Evolutionary conservation across 37 sponge, comb jelly and placozoan genomes (phyloP).

Genomic region (Eunapius fragilis): DNA sequence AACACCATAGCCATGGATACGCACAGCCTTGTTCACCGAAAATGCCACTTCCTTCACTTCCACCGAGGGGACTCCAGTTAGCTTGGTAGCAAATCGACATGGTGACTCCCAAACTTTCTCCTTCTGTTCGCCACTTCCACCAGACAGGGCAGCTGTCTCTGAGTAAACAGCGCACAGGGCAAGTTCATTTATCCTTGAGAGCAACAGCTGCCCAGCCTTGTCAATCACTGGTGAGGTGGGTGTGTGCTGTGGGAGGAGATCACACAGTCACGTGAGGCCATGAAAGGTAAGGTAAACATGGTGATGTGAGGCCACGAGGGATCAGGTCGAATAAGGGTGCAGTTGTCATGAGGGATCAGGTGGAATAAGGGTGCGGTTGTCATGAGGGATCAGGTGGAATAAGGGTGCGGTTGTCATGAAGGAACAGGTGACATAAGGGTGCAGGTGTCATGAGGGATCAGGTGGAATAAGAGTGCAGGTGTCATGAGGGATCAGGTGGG

Average conservation of each 20-base stretch:
- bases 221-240: conserved; percentile 51
- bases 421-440: neutral
- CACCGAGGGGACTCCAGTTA: conserved; percentile 36
- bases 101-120: conserved; percentile 35
- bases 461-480: neutral
- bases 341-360: neutral
- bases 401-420: neutral
- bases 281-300: neutral
- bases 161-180: conserved; percentile 74
- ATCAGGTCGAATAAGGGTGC: neutral
- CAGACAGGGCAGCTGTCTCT: conserved; percentile 46
- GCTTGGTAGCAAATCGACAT: conserved; percentile 43
- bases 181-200: conserved; percentile 76
- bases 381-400: neutral
- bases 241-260: neutral
- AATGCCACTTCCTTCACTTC: conserved; percentile 50
- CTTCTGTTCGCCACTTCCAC: conserved; percentile 39
- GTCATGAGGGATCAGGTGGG: neutral
- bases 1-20: conserved; percentile 51
- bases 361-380: neutral
- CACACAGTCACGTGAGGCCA: neutral
- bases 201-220: conserved; percentile 62
- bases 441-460: too few species aligned
- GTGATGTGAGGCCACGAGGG: too few species aligned
- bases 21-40: conserved; percentile 69